Conservation (phyloP, 1,140 invertebrate genomes). For the Andricus grossulariae region DNA sequence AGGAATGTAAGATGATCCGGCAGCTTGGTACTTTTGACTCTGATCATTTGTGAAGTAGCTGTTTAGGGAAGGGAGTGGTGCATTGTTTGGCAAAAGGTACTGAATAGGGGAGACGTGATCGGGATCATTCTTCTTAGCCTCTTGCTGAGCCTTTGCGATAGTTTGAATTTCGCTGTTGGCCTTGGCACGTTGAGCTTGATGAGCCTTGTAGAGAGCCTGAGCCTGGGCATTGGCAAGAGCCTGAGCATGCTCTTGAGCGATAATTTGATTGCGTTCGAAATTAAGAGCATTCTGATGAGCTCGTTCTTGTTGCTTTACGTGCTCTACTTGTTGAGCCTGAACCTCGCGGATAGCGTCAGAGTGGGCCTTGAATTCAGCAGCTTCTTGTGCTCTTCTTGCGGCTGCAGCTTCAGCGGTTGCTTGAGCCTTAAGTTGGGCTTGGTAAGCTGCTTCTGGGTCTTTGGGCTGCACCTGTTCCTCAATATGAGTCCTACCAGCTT, state of each 20-base stretch:
- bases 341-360: constrained; percentile 70
- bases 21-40: constrained; percentile 64
- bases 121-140: constrained; percentile 62
- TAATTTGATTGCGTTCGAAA: constrained; percentile 69
- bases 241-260: constrained; percentile 71
- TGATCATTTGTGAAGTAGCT: constrained; percentile 66
- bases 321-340: constrained; percentile 69
- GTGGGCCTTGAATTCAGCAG: constrained; percentile 70
- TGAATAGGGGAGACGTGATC: constrained; percentile 68
- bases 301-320: constrained; percentile 70
- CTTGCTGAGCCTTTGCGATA: constrained; percentile 63
- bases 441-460: constrained; percentile 67
- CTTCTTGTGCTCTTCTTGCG: constrained; percentile 66
- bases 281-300: constrained; percentile 67
- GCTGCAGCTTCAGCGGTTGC: constrained; percentile 64
- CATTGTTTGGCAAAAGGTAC: constrained; percentile 64
- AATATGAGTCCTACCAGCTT: constrained; percentile 67
- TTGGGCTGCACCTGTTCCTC: constrained; percentile 65
- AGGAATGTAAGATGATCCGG: constrained; percentile 65
- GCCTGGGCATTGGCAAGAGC: constrained; percentile 71
- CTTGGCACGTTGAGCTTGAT: constrained; percentile 64
- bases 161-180: constrained; percentile 68
- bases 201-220: constrained; percentile 66
- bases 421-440: constrained; percentile 67
- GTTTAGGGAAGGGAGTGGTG: constrained; percentile 63